Percentiles rank a stretch among this genome's conserved stretches.
phyloP scores from a whole-genome alignment of 2,113 vertebrate species.

The Accipiter cooperii region DNA sequence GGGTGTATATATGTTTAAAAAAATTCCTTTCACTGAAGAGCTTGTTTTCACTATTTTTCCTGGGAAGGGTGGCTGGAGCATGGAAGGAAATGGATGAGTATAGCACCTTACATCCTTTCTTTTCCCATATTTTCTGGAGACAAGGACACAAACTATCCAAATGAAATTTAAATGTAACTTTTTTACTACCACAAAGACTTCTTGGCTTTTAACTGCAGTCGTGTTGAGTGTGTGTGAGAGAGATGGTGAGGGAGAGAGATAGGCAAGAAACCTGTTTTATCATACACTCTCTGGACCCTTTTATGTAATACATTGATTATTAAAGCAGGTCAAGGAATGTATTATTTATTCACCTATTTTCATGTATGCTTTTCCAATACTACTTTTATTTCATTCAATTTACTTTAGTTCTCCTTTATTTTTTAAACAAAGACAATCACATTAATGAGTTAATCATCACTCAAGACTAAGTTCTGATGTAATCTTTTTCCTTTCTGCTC shows the following conservation, averaged over 20 bases:
- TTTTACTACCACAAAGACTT: neutral
- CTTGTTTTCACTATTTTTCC: neutral
- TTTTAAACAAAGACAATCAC: neutral
- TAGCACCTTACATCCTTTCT: neutral
- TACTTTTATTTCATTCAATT: neutral
- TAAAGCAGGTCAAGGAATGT: neutral
- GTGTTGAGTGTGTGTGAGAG: accelerated
- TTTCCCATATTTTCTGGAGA: neutral
- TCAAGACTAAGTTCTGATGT: neutral
- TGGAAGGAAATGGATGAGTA: neutral
- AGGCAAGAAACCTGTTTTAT: neutral
- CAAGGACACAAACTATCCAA: neutral
- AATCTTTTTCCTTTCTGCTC: neutral
- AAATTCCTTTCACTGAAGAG: neutral
- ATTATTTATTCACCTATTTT: neutral
- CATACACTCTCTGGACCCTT: accelerated
- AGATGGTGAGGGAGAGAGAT: neutral
- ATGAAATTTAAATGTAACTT: neutral
- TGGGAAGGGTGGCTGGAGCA: accelerated
- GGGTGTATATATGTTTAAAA: accelerated
- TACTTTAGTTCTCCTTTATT: neutral
- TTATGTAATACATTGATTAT: neutral
- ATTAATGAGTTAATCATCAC: neutral
- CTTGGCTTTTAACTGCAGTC: neutral
- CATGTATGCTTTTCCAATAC: accelerated